Evolutionary conservation across 2,888 invertebrate species (phyloP), one percentile per base, ranked within the genome.

Genomic region (Epirrhoe tristata): DNA sequence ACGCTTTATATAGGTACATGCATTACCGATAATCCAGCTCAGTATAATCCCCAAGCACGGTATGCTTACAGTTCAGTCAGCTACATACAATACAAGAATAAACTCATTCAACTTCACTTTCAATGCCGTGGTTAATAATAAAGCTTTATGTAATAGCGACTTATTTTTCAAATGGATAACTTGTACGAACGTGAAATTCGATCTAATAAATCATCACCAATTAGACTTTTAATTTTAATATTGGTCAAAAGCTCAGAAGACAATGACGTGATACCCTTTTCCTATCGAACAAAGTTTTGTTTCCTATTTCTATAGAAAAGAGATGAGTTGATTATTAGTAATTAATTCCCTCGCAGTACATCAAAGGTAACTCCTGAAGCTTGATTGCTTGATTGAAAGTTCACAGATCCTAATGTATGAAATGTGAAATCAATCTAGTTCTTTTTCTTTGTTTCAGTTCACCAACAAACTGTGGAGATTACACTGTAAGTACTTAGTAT

Each of bases 381-480:
- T 58, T 61, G 16, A 58, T 46, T 52, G 51, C 16, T 32, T 56
- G 39, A n/a, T 32, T 32, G 17, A 43, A 52, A 58, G 43, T 53
- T 43, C 7, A 39, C 32, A 32, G 48, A 8, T 46, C n/a, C 32
- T 48, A 57, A 48, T 51, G 51, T 63, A 62, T 72, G 3, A 24
- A 24, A 24, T 59, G 39, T 12, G 24, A 4, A 55, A 7, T 39
- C 24, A 6, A 53, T 50, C 6, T 31, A 66, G 34, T 48, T 54
- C 56, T 61, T 70, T 71, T 72, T 71, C 68, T 71, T 74, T 80
- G 74, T 90, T 89, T 64, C 89, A 89, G 89, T 86, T 73, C 89
- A 85, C 79, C 88, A 87, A 69, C 90, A 89, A 69, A 86, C 89
- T 5, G 89, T 91, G 71, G 88, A 91, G 77, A 77, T 92, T 64